Base-by-base conservation (phyloP, 2,888 invertebrate species). In the Cyrtodaria siliqua region DNA sequence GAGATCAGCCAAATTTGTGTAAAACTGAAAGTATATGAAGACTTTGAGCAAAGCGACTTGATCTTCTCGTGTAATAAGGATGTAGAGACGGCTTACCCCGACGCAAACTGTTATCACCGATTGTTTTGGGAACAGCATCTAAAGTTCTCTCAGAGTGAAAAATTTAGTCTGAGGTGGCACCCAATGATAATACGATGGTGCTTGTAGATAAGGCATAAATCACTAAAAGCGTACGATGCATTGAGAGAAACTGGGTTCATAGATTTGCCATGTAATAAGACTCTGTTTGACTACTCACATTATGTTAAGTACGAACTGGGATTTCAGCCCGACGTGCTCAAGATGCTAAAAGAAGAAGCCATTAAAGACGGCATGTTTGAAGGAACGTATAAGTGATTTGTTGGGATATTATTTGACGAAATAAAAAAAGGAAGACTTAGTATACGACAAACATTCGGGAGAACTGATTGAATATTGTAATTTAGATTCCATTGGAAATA, bases 321-420 rank as follows among this genome's bases (percentile, higher is more conserved):
- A 1, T 63, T 69, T 20, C 40, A 70, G 1, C 23, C 26, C 14
- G 77, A 77, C 62, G 57, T 72, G 0, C 33, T 70, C 3, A 52
- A 74, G 40, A 18, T 67, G n/a, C 38, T 78, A n/a, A 27, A 68
- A 26, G 40, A 24, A 12, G 74, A 81, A 42, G 67, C 73, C 26
- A 44, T 56, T 38, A 71, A 70, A 49, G 6, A 20, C 8, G 61
- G 47, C 3, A 64, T 64, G 69, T 50, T 66, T 20, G 20, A 56
- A 29, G n/a, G 49, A 55, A 33, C 50, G 12, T 69, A 33, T 49
- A 52, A 44, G 20, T 26, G 20, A 14, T 76, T 42, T 67, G 63
- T 76, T 40, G 74, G 82, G 24, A 2, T 84, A 12, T 23, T 83
- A 9, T 82, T 77, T 44, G 84, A 84, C 55, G 84, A 84, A 60